These are phyloP conservation scores for Pteropus rufus DNA, from an alignment of 2,797 vertebrate species.

Conservation along the genomic window DNA sequence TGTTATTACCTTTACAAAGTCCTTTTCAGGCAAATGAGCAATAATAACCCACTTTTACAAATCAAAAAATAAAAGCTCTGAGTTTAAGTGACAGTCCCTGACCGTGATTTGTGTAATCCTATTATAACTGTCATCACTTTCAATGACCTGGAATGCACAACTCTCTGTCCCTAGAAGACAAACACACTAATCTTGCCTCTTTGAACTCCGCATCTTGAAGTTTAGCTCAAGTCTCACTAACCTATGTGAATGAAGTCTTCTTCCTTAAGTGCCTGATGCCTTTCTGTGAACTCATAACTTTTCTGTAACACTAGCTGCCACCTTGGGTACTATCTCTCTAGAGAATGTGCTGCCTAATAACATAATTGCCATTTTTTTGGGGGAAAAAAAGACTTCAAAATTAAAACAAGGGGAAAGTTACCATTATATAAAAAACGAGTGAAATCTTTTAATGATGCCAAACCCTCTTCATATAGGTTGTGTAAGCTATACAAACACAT, in stretches of 20 bases:
- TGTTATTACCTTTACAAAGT: not conserved
- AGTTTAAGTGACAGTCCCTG: not conserved
- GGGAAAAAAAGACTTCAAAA: not conserved
- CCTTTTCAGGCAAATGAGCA: not conserved
- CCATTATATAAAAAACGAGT: not conserved
- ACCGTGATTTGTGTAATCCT: not conserved
- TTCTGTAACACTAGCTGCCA: not conserved
- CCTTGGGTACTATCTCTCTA: not conserved
- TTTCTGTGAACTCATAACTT: not conserved
- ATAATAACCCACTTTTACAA: not conserved
- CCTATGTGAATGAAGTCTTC: not conserved
- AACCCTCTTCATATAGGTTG: not conserved
- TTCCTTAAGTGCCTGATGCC: not conserved
- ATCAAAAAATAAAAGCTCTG: not conserved
- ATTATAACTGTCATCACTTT: not conserved
- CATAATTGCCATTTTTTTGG: not conserved
- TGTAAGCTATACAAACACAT: not conserved
- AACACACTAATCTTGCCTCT: not conserved
- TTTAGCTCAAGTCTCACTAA: not conserved
- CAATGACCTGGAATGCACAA: not conserved
- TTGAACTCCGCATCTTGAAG: not conserved
- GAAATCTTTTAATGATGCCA: not conserved
- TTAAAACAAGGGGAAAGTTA: not conserved
- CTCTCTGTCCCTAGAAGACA: not conserved
- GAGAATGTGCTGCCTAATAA: not conserved